These are phyloP conservation scores for Platyura marginata DNA, from an alignment of 1,140 invertebrate genomes.

Conservation along the genomic window DNA sequence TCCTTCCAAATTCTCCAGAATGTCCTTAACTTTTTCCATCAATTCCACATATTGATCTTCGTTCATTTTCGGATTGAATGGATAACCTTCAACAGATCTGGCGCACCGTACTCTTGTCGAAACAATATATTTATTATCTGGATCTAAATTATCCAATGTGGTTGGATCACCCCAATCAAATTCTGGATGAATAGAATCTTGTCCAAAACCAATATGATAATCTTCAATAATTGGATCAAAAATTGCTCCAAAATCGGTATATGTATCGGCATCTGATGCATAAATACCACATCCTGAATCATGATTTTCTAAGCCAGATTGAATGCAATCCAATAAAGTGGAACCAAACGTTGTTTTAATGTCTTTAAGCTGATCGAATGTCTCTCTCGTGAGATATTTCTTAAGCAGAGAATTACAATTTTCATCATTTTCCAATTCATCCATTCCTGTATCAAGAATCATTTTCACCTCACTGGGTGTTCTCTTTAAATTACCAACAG, in stretches of 20 bases:
- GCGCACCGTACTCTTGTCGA: background rate
- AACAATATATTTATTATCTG: background rate
- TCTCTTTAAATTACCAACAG: background rate
- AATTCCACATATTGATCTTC: background rate
- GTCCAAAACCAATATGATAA: conserved; percentile 50
- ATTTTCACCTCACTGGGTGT: conserved; percentile 18
- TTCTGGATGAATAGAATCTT: conserved; percentile 39
- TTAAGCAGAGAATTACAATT: conserved; percentile 48
- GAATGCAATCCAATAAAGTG: conserved; percentile 41
- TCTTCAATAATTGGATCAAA: conserved; percentile 65
- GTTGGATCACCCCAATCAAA: background rate
- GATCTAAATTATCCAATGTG: background rate
- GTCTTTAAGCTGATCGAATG: conserved; percentile 43
- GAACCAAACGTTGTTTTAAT: conserved; percentile 33
- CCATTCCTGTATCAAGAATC: conserved; percentile 33
- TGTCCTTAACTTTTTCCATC: background rate
- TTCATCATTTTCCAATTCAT: conserved; percentile 34
- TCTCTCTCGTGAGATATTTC: conserved; percentile 43
- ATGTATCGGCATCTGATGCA: conserved; percentile 52
- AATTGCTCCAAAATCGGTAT: conserved; percentile 42
- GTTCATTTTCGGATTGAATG: background rate
- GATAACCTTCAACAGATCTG: background rate
- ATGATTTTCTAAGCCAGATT: conserved; percentile 42
- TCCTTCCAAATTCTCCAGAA: background rate
- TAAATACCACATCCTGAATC: conserved; percentile 48